These are phyloP conservation scores for Alaudala cheleensis DNA, from an alignment of 2,113 vertebrate species.

Conservation along the genomic window DNA sequence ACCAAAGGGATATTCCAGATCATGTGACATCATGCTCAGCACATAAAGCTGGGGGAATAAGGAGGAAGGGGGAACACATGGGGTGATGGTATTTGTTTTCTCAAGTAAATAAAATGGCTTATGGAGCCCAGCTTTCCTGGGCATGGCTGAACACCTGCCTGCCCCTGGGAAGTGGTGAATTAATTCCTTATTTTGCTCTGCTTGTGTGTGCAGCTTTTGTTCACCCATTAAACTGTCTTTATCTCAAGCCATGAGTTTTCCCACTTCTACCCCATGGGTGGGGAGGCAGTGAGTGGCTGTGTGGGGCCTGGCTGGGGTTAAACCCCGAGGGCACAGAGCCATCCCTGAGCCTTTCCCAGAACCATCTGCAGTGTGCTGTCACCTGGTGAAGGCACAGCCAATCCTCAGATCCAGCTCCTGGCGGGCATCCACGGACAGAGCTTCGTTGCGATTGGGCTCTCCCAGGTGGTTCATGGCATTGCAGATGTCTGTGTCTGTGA, in stretches of 20 bases:
- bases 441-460: constrained; percentile 92
- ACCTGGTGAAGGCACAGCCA: constrained; percentile 97
- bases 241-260: background rate
- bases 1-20: background rate
- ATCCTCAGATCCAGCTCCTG: constrained; percentile 97
- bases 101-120: background rate
- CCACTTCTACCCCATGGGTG: background rate
- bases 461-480: constrained; percentile 90
- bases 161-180: background rate
- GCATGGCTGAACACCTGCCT: background rate
- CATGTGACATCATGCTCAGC: background rate
- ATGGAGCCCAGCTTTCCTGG: background rate
- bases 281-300: background rate
- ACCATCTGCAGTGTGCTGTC: background rate
- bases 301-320: background rate
- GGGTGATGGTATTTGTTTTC: background rate
- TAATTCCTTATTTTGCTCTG: background rate
- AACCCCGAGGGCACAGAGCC: background rate
- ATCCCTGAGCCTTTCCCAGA: background rate
- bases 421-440: constrained; percentile 92
- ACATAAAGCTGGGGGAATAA: background rate
- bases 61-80: background rate
- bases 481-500: constrained; percentile 95
- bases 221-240: background rate
- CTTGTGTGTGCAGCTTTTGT: background rate